Base-by-base conservation (phyloP, 2,113 vertebrate species). In the Tinamus guttatus region DNA sequence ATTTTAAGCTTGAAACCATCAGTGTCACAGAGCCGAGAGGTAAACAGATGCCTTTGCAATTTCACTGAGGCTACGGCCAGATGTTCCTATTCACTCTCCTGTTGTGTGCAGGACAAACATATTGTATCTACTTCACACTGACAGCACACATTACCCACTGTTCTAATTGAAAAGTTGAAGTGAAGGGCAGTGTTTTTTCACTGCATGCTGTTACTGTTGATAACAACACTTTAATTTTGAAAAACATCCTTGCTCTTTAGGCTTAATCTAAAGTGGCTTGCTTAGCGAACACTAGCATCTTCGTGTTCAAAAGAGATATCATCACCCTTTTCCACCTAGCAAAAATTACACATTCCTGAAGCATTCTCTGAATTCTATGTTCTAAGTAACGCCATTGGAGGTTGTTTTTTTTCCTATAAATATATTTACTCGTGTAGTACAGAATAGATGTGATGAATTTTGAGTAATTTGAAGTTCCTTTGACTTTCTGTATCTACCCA, bases 11-110 rank as follows among this genome's bases (percentile, higher is more conserved):
- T 98, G 98, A 98, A 98, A 99, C 98, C 98, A 98, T 98, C 97
- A 97, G 98, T 98, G 98, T 98, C 97, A 97, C 97, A 98, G 97
- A 98, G 98, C 98, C 96, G 95, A 97, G 98, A 99, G 98, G 98
- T 98, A 98, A 99, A 98, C 99, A 99, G 99, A 99, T 99, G 99
- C 98, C 97, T 97, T 3, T 96, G 97, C 96, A 97, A 97, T 98
- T 97, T 98, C 89, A 97, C 97, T 77, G 92, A 98, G 98, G 98
- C 97, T 93, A 97, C 47, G 81, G 98, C 98, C 99, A 99, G 98
- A 98, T 98, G 98, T 99, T 98, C 96, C 95, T 92, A 87, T 96
- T 97, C 97, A 93, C 95, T 97, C 96, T 97, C 97, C 97, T 97
- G 92, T 96, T 96, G 95, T 97, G 97, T 96, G 97, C 89, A 91